Percentiles rank a stretch among this genome's conserved stretches.
phyloP scores from a whole-genome alignment of 2,888 invertebrate species.

The Hoplodrina blanda region DNA sequence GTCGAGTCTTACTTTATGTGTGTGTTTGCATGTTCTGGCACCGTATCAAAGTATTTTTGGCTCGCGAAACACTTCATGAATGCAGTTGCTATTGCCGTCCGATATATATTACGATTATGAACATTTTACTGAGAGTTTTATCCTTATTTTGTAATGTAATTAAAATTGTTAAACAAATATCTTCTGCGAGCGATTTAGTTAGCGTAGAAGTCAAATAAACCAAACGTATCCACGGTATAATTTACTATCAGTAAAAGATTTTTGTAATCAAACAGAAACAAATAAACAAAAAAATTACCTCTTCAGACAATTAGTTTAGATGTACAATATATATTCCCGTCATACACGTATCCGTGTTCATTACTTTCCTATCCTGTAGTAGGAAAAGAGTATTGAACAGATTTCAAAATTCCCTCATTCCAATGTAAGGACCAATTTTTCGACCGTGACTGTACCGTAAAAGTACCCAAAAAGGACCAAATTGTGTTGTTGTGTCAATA shows the following conservation, averaged over 20 bases:
- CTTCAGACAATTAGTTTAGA: not conserved
- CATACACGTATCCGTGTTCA: not conserved
- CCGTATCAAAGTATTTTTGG: slow-evolving; percentile 88
- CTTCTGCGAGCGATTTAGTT: too few relatives aligned
- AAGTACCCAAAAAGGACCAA: not conserved
- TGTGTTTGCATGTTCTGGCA: slow-evolving; percentile 86
- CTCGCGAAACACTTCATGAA: slow-evolving; percentile 83
- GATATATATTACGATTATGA: slow-evolving; percentile 75
- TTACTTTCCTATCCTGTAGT: not conserved
- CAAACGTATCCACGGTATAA: too few relatives aligned
- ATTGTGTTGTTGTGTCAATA: not conserved
- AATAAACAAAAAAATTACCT: too few relatives aligned
- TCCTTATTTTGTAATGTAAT: slow-evolving; percentile 20
- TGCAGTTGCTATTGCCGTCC: slow-evolving; percentile 80
- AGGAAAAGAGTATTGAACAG: not conserved
- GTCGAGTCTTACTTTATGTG: slow-evolving; percentile 74
- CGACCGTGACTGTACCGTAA: not conserved
- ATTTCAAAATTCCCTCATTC: slow-evolving; percentile 1
- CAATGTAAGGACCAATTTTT: not conserved
- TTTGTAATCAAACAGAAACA: too few relatives aligned
- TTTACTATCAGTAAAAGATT: too few relatives aligned
- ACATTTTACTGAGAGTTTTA: slow-evolving; percentile 44
- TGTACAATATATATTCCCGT: not conserved
- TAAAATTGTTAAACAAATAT: not conserved
- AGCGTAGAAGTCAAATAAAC: too few relatives aligned